Evolutionary conservation across 1,140 invertebrate genomes (phyloP), one percentile per base, ranked within the genome.

Genomic region (Brachionus rotundiformis): DNA sequence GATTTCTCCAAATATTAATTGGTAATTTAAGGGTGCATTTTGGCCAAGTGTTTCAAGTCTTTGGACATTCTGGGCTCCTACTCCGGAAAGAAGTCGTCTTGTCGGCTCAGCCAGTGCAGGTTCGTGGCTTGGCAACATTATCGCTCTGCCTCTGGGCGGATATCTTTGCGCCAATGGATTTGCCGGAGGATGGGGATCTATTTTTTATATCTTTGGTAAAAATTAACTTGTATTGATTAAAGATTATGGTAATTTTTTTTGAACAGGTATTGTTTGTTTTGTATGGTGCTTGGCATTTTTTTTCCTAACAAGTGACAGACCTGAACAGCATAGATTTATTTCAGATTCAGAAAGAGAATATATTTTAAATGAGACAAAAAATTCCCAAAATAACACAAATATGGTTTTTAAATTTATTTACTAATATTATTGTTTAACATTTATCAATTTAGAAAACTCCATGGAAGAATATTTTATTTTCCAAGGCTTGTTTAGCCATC

Each of bases 201-300:
- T 81, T 47, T 81, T 81, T 71, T 81, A 81, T 54, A 39, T 79
- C 7, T 79, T 79, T 41, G 81, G 81, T 73, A 73, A 44, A 2
- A 6, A 11, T 8, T 29, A n/a, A 3, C 0, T 27, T 63, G 2
- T 29, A 63, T 63, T 27, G 3, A 3, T 29, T 5, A 13, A 63
- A 63, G 16, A 63, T 31, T 31, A 19, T 41, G 3, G n/a, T n/a
- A 39, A 0, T 41, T 41, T 71, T 71, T 71, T 33, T 36, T 16
- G 1, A 19, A 83, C 89, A 88, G 23, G 79, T 31, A 63, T 63
- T 3, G 88, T 94, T 73, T 92, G 93, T 4, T 84, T 94, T 36
- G 82, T 93, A 44, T 97, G 95, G 95, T 93, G 93, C 25, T 84
- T 93, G 2, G 85, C 91, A 0, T 97, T 95, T 95, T 93, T 94